Percentiles rank a stretch among this genome's conserved stretches.
Evolutionary conservation across 2,888 invertebrate species (phyloP).

Genomic region (Hypselothyrea guttata): DNA sequence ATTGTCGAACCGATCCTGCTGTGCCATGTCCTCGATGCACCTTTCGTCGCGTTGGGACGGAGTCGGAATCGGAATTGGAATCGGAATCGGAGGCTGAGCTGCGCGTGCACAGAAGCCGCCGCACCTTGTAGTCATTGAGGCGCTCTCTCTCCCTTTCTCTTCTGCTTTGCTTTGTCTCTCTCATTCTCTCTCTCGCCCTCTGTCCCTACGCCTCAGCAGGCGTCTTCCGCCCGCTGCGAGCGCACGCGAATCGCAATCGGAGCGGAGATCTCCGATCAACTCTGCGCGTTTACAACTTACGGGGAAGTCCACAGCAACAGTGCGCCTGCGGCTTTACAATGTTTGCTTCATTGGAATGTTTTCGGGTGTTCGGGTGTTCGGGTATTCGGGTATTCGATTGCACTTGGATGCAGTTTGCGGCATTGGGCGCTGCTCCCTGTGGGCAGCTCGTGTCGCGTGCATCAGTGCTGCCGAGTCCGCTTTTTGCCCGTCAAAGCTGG

Average conservation of each 20-base stretch:
- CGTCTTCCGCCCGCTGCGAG: slow-evolving; percentile 54
- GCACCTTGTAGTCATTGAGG: not conserved
- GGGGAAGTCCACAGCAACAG: slow-evolving; percentile 34
- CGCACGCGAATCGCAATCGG: slow-evolving; percentile 63
- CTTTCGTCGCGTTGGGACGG: no score
- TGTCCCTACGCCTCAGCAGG: slow-evolving; percentile 31
- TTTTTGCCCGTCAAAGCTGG: no score
- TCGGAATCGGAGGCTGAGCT: not conserved
- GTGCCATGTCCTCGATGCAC: not conserved
- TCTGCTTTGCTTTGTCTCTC: not conserved
- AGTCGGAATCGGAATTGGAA: not conserved
- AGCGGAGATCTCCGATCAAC: slow-evolving; percentile 1
- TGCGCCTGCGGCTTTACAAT: slow-evolving; percentile 61
- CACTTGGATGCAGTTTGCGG: slow-evolving; percentile 26
- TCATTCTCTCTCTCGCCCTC: not conserved
- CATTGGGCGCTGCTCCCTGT: slow-evolving; percentile 40
- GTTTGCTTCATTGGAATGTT: slow-evolving; percentile 59
- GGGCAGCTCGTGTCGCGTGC: slow-evolving; percentile 60
- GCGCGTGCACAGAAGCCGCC: slow-evolving; percentile 70
- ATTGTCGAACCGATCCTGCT: no score
- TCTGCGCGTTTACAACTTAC: slow-evolving; percentile 33
- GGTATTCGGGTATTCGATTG: not conserved
- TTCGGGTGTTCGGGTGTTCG: slow-evolving; percentile 12
- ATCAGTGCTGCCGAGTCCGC: no score
- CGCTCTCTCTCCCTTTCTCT: slow-evolving; percentile 2